Evolutionary conservation across 2,888 invertebrate species (phyloP), one percentile per base, ranked within the genome.

Genomic region (Teleogryllus oceanicus): DNA sequence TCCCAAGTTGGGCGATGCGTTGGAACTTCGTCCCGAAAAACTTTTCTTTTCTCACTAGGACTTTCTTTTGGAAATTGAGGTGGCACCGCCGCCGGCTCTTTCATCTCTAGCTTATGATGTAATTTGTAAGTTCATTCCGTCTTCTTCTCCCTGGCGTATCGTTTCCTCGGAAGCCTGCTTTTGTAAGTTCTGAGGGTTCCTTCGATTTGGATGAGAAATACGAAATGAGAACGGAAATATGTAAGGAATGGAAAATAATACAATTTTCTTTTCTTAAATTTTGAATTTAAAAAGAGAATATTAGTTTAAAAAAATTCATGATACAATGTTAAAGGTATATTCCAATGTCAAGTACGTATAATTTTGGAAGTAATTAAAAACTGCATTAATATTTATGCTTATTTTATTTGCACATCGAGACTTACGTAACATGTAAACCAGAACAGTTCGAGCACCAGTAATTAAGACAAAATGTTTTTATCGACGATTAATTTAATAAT

Each of bases 31-130:
- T 4, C 16, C 62, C 62, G 62, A 11, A 62, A 18, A 18, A 13
- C n/a, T 62, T 62, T 62, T 62, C 62, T 62, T 62, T 62, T 12
- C n/a, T n/a, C 62, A n/a, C n/a, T 62, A n/a, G 62, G 62, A 62
- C 62, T 62, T 62, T 62, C 62, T 62, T 62, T 62, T 62, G 62
- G n/a, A 62, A 62, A 62, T 62, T 62, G 62, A 62, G 62, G 62
- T 62, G 62, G 62, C n/a, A n/a, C 62, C 13, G 62, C n/a, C 62
- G 62, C 62, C 8, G 16, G 62, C 62, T 62, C n/a, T 11, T 62
- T 62, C 62, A 62, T 62, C 13, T 62, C 62, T 62, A 62, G 62
- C 62, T 62, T 62, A 62, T 62, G 62, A 62, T 62, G 16, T 62
- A 62, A 62, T 62, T 62, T 62, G 62, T 62, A 62, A 62, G 16